Percentiles rank a stretch among this genome's conserved stretches.
phyloP scores from a whole-genome alignment of 2,888 invertebrate genomes.

The Hirtodrosophila histrioides region DNA sequence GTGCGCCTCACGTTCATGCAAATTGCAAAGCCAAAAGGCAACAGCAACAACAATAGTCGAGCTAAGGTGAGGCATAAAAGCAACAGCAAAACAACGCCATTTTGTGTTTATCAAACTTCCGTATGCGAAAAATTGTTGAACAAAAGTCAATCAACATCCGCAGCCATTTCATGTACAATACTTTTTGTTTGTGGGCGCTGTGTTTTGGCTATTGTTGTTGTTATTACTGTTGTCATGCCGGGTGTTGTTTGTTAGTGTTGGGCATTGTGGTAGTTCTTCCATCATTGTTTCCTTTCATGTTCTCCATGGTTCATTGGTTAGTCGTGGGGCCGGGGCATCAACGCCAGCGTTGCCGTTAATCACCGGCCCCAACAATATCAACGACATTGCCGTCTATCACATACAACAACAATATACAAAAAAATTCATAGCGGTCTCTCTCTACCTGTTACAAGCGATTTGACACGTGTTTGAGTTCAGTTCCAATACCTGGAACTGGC shows the following conservation, averaged over 20 bases:
- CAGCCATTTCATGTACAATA: slow-evolving; percentile 36
- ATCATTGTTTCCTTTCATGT: slow-evolving; percentile 52
- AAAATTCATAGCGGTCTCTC: slow-evolving; percentile 1
- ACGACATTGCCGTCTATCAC: slow-evolving; percentile 3
- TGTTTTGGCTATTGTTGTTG: slow-evolving; percentile 20
- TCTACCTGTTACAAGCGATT: slow-evolving; percentile 13
- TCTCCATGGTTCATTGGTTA: slow-evolving; percentile 25
- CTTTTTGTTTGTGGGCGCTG: slow-evolving; percentile 30
- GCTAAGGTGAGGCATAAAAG: slow-evolving; percentile 9
- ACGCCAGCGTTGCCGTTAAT: slow-evolving; percentile 44
- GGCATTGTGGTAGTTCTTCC: slow-evolving; percentile 38
- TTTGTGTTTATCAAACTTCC: slow-evolving; percentile 75
- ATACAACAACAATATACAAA: slow-evolving; percentile 5
- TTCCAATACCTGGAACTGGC: background rate
- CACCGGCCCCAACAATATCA: slow-evolving; percentile 30
- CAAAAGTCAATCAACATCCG: slow-evolving; percentile 77
- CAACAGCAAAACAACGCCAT: slow-evolving; percentile 35
- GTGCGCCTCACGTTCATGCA: slow-evolving; percentile 31
- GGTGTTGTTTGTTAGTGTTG: slow-evolving; percentile 31
- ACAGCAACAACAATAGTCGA: slow-evolving; percentile 18
- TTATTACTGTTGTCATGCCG: slow-evolving; percentile 28
- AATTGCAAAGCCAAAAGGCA: slow-evolving; percentile 23
- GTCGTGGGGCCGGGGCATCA: slow-evolving; percentile 16
- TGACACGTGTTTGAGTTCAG: slow-evolving; percentile 32
- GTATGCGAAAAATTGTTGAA: slow-evolving; percentile 55